Percentiles rank a stretch among this genome's conserved stretches.
phyloP scores from a whole-genome alignment of 2,797 vertebrate species.

The Peromyscus attwateri region DNA sequence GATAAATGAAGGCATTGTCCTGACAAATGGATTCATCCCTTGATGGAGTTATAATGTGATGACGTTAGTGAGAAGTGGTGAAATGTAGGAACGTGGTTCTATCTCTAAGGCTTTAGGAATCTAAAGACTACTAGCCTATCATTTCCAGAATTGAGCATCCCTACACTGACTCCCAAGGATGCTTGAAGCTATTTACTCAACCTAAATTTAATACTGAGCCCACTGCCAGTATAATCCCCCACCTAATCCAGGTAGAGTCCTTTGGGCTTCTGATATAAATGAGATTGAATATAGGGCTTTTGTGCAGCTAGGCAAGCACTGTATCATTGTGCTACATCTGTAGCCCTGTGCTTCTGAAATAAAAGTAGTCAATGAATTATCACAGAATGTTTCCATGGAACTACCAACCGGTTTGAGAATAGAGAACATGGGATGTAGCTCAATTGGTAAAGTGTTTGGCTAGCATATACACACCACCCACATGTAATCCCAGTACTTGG shows the following conservation, averaged over 20 bases:
- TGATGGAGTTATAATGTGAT: neutral
- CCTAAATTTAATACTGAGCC: constrained; percentile 10
- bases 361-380: neutral
- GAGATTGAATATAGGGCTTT: neutral
- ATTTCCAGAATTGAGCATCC: neutral
- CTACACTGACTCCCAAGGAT: neutral
- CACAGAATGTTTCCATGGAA: neutral
- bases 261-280: constrained; percentile 10
- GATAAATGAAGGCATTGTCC: neutral
- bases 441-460: neutral
- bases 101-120: neutral
- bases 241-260: neutral
- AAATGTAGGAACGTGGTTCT: neutral
- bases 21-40: neutral
- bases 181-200: constrained; percentile 16
- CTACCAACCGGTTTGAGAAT: neutral
- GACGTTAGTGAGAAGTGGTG: neutral
- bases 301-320: neutral
- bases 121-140: neutral
- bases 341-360: neutral
- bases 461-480: neutral
- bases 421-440: neutral
- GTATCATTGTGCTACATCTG: neutral
- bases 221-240: neutral
- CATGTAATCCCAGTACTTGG: neutral